Conservation (phyloP, 2,797 vertebrate genomes). For the Gambusia yucatana region DNA sequence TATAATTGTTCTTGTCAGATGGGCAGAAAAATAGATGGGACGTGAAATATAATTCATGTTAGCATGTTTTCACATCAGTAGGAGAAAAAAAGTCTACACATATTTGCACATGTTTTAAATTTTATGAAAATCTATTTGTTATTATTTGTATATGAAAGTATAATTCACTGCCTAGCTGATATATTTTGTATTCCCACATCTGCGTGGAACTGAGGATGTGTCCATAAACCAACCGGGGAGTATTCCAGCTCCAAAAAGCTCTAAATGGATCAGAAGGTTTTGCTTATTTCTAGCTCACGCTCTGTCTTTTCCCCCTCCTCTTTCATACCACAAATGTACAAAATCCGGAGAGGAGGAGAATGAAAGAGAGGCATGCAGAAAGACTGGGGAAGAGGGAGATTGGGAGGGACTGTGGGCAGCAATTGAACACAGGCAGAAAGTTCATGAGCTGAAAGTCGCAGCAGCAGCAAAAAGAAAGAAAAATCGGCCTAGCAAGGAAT, state of each 20-base stretch:
- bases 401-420: conserved; percentile 39
- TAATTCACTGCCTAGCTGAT: conserved; percentile 1
- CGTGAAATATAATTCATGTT: background rate
- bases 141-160: background rate
- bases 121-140: background rate
- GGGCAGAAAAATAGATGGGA: background rate
- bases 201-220: conserved; percentile 59
- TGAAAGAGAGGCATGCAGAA: conserved; percentile 12
- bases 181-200: conserved; percentile 18
- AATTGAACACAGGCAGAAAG: conserved; percentile 33
- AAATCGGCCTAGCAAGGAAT: conserved; percentile 1
- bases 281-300: background rate
- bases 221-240: conserved; percentile 70
- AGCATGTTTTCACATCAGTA: background rate
- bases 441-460: conserved; percentile 25
- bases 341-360: conserved; percentile 26
- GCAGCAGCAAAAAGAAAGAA: background rate
- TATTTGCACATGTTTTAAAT: background rate
- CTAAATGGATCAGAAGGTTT: background rate
- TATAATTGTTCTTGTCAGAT: background rate
- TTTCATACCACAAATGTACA: conserved; percentile 41
- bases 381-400: conserved; percentile 15
- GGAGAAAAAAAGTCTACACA: background rate
- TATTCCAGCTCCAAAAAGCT: conserved; percentile 40
- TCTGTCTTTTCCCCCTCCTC: conserved; percentile 19